Base-by-base conservation (phyloP, 2,888 invertebrate species). In the Rutpela maculata region DNA sequence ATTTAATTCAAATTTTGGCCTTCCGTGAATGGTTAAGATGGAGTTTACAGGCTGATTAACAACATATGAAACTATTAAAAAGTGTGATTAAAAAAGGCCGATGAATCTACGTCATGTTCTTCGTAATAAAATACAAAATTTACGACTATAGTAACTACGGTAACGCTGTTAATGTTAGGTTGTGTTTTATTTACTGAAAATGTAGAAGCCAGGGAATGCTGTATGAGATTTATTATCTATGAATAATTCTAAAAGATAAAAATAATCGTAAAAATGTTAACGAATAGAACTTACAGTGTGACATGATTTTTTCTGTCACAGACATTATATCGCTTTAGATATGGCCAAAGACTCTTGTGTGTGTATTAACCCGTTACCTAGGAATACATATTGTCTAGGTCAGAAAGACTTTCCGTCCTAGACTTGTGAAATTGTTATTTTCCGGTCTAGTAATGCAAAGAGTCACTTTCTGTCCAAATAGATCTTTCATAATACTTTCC, bases 111-210 rank as follows among this genome's bases (percentile, higher is more conserved):
- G 35, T 38, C 63, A 38, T 63, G 38, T 63, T 63, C 38, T 63
- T 63, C 38, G 63, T 63, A 63, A 38, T 63, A 63, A 38, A 38
- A 63, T 10, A 7, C 12, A 9, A 63, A 11, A 63, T 63, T 63
- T 63, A 63, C 19, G 63, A 38, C 17, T 10, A 11, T 31, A 7
- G n/a, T 38, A 35, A 35, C 35, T 19, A n/a, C 22, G 9, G 18
- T 38, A 38, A 38, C 31, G 38, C 17, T 63, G 38, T 17, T 38
- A 18, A 18, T 38, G 38, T 35, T 43, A 7, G 18, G 35, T n/a
- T 38, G 38, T 63, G 38, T 18, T 63, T n/a, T 63, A 38, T 38
- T 63, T 63, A 35, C 35, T 38, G 63, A 38, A 38, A 17, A 38
- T 62, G 60, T 15, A 62, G 31, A 62, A 22, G 26, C 15, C 12